Conservation (phyloP, 2,888 invertebrate genomes). For the Phaonia tiefii region DNA sequence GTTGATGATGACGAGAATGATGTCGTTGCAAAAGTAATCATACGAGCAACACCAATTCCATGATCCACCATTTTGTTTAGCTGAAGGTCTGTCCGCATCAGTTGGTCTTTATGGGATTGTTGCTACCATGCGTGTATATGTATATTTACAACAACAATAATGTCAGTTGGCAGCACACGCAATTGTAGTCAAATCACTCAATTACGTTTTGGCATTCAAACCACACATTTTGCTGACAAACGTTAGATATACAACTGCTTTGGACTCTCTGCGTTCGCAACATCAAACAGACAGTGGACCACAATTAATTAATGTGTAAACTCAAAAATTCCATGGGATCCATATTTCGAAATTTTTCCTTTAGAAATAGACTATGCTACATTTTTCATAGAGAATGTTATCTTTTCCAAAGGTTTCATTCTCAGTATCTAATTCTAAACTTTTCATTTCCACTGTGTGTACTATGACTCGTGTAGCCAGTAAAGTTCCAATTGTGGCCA, state of each 20-base stretch:
- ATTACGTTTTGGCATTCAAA: constrained; percentile 65
- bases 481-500: constrained; percentile 47
- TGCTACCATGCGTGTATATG: constrained; percentile 30
- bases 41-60: background rate
- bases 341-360: too few species aligned
- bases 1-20: background rate
- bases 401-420: too few species aligned
- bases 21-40: constrained; percentile 27
- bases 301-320: too few species aligned
- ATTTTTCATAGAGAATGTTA: too few species aligned
- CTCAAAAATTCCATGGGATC: too few species aligned
- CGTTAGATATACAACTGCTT: constrained; percentile 24
- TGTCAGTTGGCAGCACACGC: constrained; percentile 11
- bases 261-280: background rate
- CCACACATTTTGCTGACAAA: constrained; percentile 63
- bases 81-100: constrained; percentile 21
- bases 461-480: constrained; percentile 17
- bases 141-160: constrained; percentile 30
- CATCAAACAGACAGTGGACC: background rate
- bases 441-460: background rate
- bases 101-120: constrained; percentile 4
- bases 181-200: constrained; percentile 63
- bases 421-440: too few species aligned
- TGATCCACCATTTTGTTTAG: constrained; percentile 37
- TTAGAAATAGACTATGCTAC: too few species aligned